phyloP scores from a whole-genome alignment of 1,140 invertebrate species.

The Procambarus virginalis region DNA sequence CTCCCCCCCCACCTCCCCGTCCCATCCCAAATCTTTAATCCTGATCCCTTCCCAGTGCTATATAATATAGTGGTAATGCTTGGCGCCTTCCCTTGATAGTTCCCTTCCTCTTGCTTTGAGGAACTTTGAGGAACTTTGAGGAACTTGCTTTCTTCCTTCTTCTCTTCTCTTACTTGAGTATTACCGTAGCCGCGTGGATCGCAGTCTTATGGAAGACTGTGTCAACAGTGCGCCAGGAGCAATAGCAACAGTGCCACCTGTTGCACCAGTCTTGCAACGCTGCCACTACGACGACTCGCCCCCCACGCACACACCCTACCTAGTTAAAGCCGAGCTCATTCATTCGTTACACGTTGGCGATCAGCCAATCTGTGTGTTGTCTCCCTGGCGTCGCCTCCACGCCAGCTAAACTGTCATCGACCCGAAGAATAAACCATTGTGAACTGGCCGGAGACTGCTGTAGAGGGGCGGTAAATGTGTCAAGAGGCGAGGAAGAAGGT shows the following conservation, averaged over 20 bases:
- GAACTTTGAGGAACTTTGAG: no score
- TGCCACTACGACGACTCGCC: slow-evolving; percentile 2
- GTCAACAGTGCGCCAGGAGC: neutral
- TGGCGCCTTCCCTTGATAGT: no score
- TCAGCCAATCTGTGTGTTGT: neutral
- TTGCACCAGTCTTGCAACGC: slow-evolving; percentile 37
- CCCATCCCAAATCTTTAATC: no score
- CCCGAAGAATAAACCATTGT: slow-evolving; percentile 1
- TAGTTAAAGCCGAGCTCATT: neutral
- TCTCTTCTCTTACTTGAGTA: neutral
- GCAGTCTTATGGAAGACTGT: neutral
- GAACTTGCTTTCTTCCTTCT: no score
- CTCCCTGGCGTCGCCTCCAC: neutral
- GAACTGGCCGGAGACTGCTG: slow-evolving; percentile 10
- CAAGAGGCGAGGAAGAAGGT: slow-evolving; percentile 3
- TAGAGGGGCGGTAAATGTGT: slow-evolving; percentile 1
- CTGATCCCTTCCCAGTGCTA: no score
- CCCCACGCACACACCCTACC: neutral
- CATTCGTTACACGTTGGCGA: neutral
- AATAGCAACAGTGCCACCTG: slow-evolving; percentile 26
- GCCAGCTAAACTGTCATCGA: neutral
- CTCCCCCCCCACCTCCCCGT: no score
- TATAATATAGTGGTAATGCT: no score
- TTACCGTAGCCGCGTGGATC: neutral
- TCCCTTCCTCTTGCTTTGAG: no score